These are phyloP conservation scores for Girardinichthys multiradiatus DNA, from an alignment of 2,113 vertebrate genomes.

Conservation along the genomic window DNA sequence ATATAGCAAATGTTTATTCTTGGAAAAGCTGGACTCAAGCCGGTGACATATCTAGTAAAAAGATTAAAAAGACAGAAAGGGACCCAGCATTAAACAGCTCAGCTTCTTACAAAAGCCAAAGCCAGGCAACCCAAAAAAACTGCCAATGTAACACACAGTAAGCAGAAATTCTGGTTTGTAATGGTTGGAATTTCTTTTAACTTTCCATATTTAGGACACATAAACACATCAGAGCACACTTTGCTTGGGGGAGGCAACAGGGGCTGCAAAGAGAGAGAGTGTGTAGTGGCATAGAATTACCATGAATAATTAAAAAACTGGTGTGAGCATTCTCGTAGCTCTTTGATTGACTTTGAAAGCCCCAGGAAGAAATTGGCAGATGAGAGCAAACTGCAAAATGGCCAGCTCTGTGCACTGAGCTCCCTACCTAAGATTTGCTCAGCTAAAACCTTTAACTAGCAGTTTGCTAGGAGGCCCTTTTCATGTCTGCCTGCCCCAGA, in stretches of 20 bases:
- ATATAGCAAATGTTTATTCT: conserved; percentile 34
- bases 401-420: conserved; percentile 74
- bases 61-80: conserved; percentile 58
- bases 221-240: conserved; percentile 75
- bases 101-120: conserved; percentile 55
- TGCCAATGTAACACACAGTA: conserved; percentile 54
- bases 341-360: conserved; percentile 81
- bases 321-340: conserved; percentile 80
- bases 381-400: conserved; percentile 78
- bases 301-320: conserved; percentile 83
- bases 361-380: conserved; percentile 76
- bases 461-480: conserved; percentile 62
- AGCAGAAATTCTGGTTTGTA: conserved; percentile 66
- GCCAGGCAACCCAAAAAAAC: conserved; percentile 64
- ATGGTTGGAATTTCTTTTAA: conserved; percentile 53
- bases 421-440: conserved; percentile 66
- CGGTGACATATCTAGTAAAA: conserved; percentile 44
- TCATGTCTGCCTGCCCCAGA: conserved; percentile 59
- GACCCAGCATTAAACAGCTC: conserved; percentile 61
- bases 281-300: conserved; percentile 64
- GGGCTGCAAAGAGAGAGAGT: conserved; percentile 65
- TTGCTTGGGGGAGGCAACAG: conserved; percentile 70
- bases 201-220: conserved; percentile 74
- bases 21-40: conserved; percentile 46
- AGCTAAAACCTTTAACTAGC: conserved; percentile 76